Evolutionary conservation across 2,113 vertebrate species (phyloP), one percentile per base, ranked within the genome.

Genomic region (Dicentrarchus labrax): DNA sequence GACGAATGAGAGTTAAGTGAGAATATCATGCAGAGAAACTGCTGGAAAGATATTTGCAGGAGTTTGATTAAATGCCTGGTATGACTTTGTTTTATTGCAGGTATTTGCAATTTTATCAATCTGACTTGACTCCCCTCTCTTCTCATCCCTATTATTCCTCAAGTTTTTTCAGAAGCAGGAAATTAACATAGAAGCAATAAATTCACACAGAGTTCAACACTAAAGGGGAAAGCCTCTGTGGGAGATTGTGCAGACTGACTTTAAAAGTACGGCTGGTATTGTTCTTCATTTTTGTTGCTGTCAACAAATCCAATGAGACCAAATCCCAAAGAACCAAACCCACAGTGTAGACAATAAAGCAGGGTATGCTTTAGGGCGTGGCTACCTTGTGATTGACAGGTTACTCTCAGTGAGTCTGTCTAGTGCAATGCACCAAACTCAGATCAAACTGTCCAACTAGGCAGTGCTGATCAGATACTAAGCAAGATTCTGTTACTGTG

Each of bases 81-180:
- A 51, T n/a, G n/a, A 6, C 7, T 81, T 68, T 81, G 8, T 66
- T 72, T 72, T 47, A 47, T 50, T 50, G 61, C 24, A 83, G 22
- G 67, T 41, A 54, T 59, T 19, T 53, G 9, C 12, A 64, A 11
- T 51, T 69, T 54, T 51, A 64, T 75, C 8, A 75, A 38, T 48
- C 43, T 72, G 6, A 53, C 60, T 38, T 16, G 11, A 78, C 22
- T 53, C 45, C n/a, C 10, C n/a, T 2, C 15, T 59, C 48, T 45
- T 59, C 48, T 45, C 19, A 30, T 60, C 24, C 30, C 8, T 9
- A 19, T 53, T 60, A 50, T 78, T 60, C 6, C n/a, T 61, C 8
- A 22, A 48, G 6, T 69, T 72, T 64, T 62, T 80, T 36, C 36
- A 30, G 50, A 45, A 17, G 72, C 36, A 78, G 54, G 43, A 53